Evolutionary conservation across 2,888 invertebrate genomes (phyloP), one percentile per base, ranked within the genome.

Genomic region (Scotopteryx bipunctaria): DNA sequence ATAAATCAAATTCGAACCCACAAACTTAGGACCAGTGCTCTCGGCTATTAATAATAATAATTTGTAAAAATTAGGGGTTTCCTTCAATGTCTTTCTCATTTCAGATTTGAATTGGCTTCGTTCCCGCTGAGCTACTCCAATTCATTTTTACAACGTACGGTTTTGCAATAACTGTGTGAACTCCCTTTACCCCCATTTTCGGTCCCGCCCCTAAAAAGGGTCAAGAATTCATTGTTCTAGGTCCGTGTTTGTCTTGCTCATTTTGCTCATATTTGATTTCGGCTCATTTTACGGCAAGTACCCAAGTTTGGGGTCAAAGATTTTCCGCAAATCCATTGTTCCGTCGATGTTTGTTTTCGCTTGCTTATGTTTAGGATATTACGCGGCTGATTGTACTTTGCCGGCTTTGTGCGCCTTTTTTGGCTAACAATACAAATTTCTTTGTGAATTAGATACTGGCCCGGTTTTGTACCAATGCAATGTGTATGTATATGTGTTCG

Each of bases 201-300:
- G 35, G 16, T 43, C 44, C 16, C 43, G 33, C 17, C 46, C 55
- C 42, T 51, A 51, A 76, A 76, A 78, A 76, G 75, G 72, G 72
- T 70, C 73, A 78, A 75, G 75, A 70, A 67, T 64, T 77, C 69
- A 84, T 86, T 86, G 84, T 86, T 64, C 66, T 67, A 66, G 70
- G 74, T 68, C 53, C 48, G 59, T 87, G 82, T 88, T 87, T 87
- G 81, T 84, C 78, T 86, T 83, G 77, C 70, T 72, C 74, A 74
- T 75, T 81, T 69, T 61, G 83, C 74, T 80, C 83, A 83, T 84
- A 84, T 86, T 86, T 86, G 84, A 81, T 83, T 83, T 83, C 62
- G 73, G 71, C 67, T 68, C 72, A 71, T 76, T 76, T 76, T 69
- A 69, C 56, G 61, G 46, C 56, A 54, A 37, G 33, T 50, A 51